A percentile compares a stretch with the other conserved stretches of the same genome.
Evolutionary conservation across 2,113 vertebrate species (phyloP).

Genomic region (Petaurus breviceps): DNA sequence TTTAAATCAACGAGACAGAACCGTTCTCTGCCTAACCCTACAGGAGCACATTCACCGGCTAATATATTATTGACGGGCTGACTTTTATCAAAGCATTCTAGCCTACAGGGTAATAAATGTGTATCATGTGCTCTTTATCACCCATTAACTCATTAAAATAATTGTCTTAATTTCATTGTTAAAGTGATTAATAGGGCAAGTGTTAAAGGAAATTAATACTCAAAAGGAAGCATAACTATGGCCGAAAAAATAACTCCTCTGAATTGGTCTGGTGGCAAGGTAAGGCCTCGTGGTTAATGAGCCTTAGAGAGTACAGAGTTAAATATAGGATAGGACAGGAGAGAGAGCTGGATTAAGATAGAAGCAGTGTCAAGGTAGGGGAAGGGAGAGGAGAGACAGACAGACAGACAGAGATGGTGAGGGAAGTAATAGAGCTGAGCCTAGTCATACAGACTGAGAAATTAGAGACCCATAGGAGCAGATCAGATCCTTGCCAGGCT

Average conservation of each 20-base stretch:
- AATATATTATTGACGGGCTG: conserved; percentile 83
- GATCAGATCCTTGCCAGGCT: neutral
- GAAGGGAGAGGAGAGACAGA: neutral
- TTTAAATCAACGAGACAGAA: conserved; percentile 71
- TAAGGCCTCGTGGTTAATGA: conserved; percentile 78
- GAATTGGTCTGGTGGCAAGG: conserved; percentile 73
- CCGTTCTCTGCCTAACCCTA: conserved; percentile 52
- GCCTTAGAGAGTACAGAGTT: conserved; percentile 77
- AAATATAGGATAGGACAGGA: conserved; percentile 48
- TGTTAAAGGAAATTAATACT: conserved; percentile 86
- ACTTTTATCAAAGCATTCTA: conserved; percentile 78
- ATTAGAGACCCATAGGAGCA: neutral
- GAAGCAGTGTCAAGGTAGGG: neutral
- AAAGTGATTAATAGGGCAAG: conserved; percentile 88
- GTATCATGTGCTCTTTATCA: conserved; percentile 79
- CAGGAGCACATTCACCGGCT: conserved; percentile 71
- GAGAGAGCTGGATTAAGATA: conserved; percentile 9
- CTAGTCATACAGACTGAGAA: neutral
- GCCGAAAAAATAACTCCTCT: conserved; percentile 73
- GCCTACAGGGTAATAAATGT: conserved; percentile 81
- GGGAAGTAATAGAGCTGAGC: neutral
- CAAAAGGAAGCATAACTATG: conserved; percentile 78
- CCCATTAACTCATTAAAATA: conserved; percentile 87
- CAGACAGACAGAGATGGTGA: neutral
- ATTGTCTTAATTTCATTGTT: conserved; percentile 89